Conservation (phyloP, 2,888 invertebrate genomes). For the Apodemia mormo region DNA sequence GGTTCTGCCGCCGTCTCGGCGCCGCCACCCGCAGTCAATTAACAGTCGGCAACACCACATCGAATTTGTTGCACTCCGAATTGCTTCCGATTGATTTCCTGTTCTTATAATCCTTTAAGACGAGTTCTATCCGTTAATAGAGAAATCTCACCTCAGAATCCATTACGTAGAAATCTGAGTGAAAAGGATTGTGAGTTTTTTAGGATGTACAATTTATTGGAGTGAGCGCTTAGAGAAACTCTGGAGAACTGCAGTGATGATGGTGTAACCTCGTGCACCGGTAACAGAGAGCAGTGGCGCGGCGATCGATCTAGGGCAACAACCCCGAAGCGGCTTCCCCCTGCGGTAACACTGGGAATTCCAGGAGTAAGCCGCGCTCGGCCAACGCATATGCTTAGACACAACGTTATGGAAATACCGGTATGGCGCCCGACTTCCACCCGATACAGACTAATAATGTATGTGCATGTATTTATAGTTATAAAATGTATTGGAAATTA, state of each 20-base stretch:
- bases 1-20: constrained; percentile 81
- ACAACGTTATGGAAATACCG: constrained; percentile 53
- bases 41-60: constrained; percentile 75
- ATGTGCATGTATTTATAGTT: constrained; percentile 27
- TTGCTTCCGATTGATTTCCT: constrained; percentile 79
- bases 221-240: constrained; percentile 1
- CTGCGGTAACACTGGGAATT: constrained; percentile 75
- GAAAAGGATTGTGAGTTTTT: background rate
- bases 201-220: background rate
- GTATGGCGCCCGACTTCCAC: constrained; percentile 61
- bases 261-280: constrained; percentile 69
- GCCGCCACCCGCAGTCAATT: constrained; percentile 81
- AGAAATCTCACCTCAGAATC: constrained; percentile 9
- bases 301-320: constrained; percentile 76
- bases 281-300: constrained; percentile 60
- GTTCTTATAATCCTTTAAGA: constrained; percentile 53
- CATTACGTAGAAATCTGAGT: background rate
- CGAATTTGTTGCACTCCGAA: constrained; percentile 76
- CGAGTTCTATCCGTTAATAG: constrained; percentile 37
- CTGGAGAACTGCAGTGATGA: constrained; percentile 55
- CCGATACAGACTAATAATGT: constrained; percentile 42
- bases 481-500: background rate
- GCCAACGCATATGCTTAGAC: constrained; percentile 51
- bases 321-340: constrained; percentile 68
- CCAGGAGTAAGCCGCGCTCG: constrained; percentile 60